Evolutionary conservation across 1,140 invertebrate genomes (phyloP).

Genomic region (Rhopalosiphum padi): DNA sequence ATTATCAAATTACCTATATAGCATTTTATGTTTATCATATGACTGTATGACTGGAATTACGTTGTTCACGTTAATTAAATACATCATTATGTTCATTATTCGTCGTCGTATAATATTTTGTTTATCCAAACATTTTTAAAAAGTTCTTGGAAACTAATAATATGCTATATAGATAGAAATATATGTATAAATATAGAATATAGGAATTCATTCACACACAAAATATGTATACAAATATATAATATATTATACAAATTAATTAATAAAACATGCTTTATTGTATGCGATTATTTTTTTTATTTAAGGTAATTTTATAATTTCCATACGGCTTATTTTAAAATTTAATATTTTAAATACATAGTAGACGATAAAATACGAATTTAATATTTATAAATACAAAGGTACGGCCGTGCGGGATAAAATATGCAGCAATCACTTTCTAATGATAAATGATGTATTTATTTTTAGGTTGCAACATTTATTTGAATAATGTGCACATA

Average conservation of each 20-base stretch:
- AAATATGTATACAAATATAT: neutral
- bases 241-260: neutral
- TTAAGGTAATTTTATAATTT: neutral
- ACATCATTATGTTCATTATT: neutral
- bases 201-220: neutral
- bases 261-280: neutral
- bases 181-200: neutral
- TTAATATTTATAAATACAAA: too few species aligned
- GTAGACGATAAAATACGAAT: too few species aligned
- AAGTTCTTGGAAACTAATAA: neutral
- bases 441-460: neutral
- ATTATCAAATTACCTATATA: neutral
- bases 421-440: neutral
- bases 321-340: neutral
- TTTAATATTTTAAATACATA: neutral
- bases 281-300: neutral
- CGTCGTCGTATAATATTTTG: neutral
- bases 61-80: neutral
- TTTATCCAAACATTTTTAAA: neutral
- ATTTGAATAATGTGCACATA: neutral
- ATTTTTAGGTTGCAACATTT: neutral
- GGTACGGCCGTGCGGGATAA: neutral
- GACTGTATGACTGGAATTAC: neutral
- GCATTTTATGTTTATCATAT: neutral
- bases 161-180: neutral